Evolutionary conservation across 2,113 vertebrate species (phyloP).

Genomic region (Poeciliopsis turrubarensis): DNA sequence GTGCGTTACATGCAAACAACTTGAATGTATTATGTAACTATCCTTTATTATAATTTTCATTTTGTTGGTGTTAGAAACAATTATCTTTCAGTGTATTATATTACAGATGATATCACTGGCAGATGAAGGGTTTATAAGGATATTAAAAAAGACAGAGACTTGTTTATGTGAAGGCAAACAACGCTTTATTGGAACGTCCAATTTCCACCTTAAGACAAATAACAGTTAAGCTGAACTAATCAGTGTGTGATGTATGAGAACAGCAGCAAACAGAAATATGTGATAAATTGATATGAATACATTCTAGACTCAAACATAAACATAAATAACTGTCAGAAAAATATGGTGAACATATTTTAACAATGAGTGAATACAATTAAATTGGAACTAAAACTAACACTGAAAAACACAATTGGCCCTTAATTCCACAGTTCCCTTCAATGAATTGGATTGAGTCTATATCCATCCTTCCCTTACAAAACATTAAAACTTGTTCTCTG

Average conservation of each 20-base stretch:
- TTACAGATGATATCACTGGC: background rate
- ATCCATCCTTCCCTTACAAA: background rate
- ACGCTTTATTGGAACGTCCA: conserved; percentile 55
- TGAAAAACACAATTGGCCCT: conserved; percentile 23
- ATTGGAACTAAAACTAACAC: background rate
- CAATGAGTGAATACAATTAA: background rate
- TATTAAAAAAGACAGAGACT: background rate
- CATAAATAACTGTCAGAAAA: conserved; percentile 1
- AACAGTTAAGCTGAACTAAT: conserved; percentile 9
- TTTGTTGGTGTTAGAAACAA: background rate
- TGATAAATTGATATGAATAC: background rate
- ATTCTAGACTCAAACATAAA: conserved; percentile 2
- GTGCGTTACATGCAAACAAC: background rate
- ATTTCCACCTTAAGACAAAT: conserved; percentile 31
- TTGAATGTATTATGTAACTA: too few species aligned
- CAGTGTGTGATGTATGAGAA: background rate
- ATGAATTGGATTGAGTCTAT: background rate
- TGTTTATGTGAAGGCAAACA: conserved; percentile 13
- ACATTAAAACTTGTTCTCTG: background rate
- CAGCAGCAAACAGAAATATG: background rate
- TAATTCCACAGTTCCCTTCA: background rate
- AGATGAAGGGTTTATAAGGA: background rate
- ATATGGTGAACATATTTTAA: conserved; percentile 2
- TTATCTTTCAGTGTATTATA: background rate
- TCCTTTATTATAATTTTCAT: background rate